Conservation (phyloP, 2,888 invertebrate genomes). For the Linnaemya vulpina region DNA sequence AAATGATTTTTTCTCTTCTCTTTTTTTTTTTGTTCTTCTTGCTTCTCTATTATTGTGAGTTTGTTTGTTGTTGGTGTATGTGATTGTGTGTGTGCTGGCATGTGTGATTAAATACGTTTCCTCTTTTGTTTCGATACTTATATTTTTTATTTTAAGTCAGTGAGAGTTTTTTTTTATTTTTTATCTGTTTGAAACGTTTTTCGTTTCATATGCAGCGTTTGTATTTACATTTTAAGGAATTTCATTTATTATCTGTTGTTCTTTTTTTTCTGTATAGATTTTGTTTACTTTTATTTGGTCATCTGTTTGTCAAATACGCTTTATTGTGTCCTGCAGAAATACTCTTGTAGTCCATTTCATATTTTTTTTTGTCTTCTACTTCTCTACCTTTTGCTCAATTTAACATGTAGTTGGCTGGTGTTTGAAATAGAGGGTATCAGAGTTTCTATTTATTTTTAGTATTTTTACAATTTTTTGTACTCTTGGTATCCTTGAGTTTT, state of each 20-base stretch:
- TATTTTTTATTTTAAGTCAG: background rate
- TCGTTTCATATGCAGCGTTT: background rate
- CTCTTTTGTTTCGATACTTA: background rate
- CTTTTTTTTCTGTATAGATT: background rate
- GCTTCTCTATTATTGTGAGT: background rate
- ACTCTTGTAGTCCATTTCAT: background rate
- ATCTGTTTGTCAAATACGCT: conserved; percentile 26
- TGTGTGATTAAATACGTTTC: conserved; percentile 1
- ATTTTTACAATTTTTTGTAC: no score
- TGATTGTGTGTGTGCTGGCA: background rate
- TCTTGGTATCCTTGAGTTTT: conserved; percentile 25
- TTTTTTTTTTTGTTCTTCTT: background rate
- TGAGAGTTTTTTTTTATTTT: conserved; percentile 26
- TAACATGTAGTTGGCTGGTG: conserved; percentile 36
- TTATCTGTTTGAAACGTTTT: conserved; percentile 14
- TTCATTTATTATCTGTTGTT: background rate
- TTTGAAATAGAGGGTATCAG: conserved; percentile 36
- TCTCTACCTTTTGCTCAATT: conserved; percentile 34
- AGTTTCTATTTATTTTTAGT: conserved; percentile 24
- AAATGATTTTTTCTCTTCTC: no score
- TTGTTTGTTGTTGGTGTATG: conserved; percentile 1
- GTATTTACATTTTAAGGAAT: conserved; percentile 37
- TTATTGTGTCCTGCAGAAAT: conserved; percentile 40
- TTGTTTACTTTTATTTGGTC: conserved; percentile 24
- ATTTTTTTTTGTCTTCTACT: background rate